Evolutionary conservation across 2,888 invertebrate genomes (phyloP), one percentile per base, ranked within the genome.

Genomic region (Danaus chrysippus): DNA sequence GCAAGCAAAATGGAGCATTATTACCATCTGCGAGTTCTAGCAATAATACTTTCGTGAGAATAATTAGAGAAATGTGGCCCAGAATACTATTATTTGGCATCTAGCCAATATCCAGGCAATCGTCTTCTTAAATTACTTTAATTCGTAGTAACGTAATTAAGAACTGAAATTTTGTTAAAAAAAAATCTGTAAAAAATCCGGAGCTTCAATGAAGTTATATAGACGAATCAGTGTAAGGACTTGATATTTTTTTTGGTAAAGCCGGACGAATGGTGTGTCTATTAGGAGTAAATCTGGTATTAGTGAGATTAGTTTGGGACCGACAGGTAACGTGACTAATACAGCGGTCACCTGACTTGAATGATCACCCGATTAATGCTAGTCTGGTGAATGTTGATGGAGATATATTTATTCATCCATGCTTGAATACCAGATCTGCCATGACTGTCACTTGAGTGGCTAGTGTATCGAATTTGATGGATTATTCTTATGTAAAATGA

Each of bases 251-350:
- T 43, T 43, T 49, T 49, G 3, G 3, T 17, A 17, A 17, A 49
- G 17, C 17, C 17, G 10, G 3, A 49, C 49, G 49, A 49, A 17
- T 15, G 43, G 15, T 44, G 56, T 62, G 66, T 68, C 74, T 73
- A 78, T 76, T 78, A 76, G 68, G 63, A 62, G 58, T 52, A 64
- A 65, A 69, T 69, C 73, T 71, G 69, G 71, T 71, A 73, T 73
- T 70, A 72, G 69, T 54, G 62, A 73, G 72, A 74, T 75, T 76
- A 73, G 76, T 71, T 68, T 71, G 64, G 61, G 58, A 66, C 62
- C 63, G 73, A 73, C 73, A 75, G 71, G 70, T 68, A 68, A 66
- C 67, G 61, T 63, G 68, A 69, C 64, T 56, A 64, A 68, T 69
- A 56, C 61, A 59, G 64, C 53, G 68, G 68, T 66, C 68, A 68